Evolutionary conservation across 2,888 invertebrate genomes (phyloP).

Genomic region (Rhagophthalmus giganteus): DNA sequence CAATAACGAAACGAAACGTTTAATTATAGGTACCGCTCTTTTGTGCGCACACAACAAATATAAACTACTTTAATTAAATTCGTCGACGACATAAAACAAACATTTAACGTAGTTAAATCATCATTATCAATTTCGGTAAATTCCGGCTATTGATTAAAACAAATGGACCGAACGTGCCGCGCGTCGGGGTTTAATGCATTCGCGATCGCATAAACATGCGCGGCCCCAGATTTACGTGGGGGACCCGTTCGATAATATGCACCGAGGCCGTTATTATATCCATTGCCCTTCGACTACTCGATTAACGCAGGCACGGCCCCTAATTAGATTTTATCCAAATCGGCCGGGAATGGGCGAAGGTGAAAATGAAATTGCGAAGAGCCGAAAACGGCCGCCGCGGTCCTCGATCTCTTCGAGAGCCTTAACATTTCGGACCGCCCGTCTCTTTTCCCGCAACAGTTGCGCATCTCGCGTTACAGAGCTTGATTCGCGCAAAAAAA

Average conservation of each 20-base stretch:
- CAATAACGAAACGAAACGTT: no score
- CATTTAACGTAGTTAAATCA: conserved; percentile 22
- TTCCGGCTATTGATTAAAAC: conserved; percentile 24
- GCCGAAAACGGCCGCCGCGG: conserved; percentile 25
- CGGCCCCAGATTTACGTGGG: conserved; percentile 4
- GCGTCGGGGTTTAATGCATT: conserved; percentile 20
- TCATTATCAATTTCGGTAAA: conserved; percentile 26
- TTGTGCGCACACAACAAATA: conserved; percentile 1
- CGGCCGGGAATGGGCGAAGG: conserved; percentile 23
- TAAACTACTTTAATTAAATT: conserved; percentile 10
- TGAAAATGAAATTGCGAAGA: conserved; percentile 27
- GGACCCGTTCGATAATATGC: no score
- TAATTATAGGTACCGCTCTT: no score
- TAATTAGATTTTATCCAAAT: conserved; percentile 29
- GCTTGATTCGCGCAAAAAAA: no score
- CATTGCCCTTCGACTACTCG: no score
- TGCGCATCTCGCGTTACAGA: no score
- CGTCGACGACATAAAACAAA: conserved; percentile 7
- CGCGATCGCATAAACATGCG: conserved; percentile 9
- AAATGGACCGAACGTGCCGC: conserved; percentile 13
- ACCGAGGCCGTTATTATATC: no score
- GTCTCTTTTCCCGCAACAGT: conserved; percentile 36
- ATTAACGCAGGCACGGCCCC: no score
- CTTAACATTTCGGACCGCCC: conserved; percentile 36
- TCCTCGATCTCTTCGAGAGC: conserved; percentile 31